phyloP scores from a whole-genome alignment of 2,888 invertebrate genomes.

The Melieria crassipennis region DNA sequence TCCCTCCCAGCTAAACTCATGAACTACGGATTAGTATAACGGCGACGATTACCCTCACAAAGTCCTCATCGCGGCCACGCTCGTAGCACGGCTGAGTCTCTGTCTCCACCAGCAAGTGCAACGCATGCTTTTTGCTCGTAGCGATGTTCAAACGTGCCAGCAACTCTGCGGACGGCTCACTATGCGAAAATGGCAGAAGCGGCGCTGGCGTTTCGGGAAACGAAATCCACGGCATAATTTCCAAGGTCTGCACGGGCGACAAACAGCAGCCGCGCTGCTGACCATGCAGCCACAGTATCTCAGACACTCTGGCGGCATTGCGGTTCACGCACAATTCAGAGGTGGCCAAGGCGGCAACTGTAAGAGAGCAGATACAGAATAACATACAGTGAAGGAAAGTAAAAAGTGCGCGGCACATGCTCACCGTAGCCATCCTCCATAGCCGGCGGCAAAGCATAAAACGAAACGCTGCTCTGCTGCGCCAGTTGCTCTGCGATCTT shows the following conservation, averaged over 20 bases:
- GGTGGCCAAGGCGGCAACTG: slow-evolving; percentile 59
- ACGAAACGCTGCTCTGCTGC: slow-evolving; percentile 71
- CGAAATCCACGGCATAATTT: slow-evolving; percentile 67
- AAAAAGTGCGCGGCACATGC: neutral
- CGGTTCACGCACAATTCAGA: slow-evolving; percentile 64
- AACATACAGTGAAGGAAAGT: neutral
- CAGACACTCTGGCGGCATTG: slow-evolving; percentile 61
- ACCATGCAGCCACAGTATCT: slow-evolving; percentile 63
- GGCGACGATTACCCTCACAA: slow-evolving; percentile 37
- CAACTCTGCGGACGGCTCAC: slow-evolving; percentile 44
- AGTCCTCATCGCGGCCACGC: slow-evolving; percentile 30
- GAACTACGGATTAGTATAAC: neutral
- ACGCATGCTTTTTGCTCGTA: slow-evolving; percentile 44
- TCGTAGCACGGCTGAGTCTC: slow-evolving; percentile 52
- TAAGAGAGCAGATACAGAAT: slow-evolving; percentile 10
- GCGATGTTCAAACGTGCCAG: slow-evolving; percentile 31
- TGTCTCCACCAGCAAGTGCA: slow-evolving; percentile 62
- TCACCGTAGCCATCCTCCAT: slow-evolving; percentile 61
- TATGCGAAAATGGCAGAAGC: slow-evolving; percentile 62
- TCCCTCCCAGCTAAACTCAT: neutral
- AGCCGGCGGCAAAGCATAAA: slow-evolving; percentile 69
- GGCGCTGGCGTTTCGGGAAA: slow-evolving; percentile 61
- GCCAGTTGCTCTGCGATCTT: slow-evolving; percentile 73
- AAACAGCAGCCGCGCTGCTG: slow-evolving; percentile 63
- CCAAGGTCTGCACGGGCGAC: slow-evolving; percentile 65